These are phyloP conservation scores for Turritopsis rubra DNA, from an alignment of 30 jellyfish, hydroid and myxozoan species.

Conservation along the genomic window DNA sequence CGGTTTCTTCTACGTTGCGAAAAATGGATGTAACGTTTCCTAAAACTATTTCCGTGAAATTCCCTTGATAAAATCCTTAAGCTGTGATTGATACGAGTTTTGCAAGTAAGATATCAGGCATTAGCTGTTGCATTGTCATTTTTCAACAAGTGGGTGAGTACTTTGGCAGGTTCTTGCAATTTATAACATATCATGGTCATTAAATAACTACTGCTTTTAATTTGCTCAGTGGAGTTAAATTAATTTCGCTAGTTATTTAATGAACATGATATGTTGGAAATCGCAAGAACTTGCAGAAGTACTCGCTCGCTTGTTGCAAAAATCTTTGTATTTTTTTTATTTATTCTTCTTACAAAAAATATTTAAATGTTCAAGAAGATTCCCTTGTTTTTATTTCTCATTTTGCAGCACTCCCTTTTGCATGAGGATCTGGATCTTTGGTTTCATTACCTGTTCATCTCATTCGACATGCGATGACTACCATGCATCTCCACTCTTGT, in stretches of 20 bases:
- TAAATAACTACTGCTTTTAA: not conserved
- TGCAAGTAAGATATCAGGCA: not conserved
- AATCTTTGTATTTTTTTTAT: too few relatives aligned
- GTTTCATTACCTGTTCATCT: too few relatives aligned
- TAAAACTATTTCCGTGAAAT: not conserved
- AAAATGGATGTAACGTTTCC: not conserved
- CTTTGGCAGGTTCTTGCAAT: not conserved
- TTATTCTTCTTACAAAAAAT: not conserved
- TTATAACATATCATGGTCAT: not conserved
- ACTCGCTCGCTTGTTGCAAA: not conserved
- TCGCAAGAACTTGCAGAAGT: not conserved
- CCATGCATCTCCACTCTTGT: too few relatives aligned
- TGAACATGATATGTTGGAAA: not conserved
- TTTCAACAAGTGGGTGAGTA: not conserved
- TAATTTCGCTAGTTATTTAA: not conserved
- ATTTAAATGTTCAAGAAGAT: not conserved
- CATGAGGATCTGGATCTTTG: too few relatives aligned
- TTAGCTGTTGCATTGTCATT: not conserved
- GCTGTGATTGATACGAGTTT: not conserved
- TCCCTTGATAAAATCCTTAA: not conserved
- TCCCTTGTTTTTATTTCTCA: not conserved
- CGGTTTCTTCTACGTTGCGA: not conserved
- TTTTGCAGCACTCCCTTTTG: too few relatives aligned
- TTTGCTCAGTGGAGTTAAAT: not conserved
- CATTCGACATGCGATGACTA: too few relatives aligned